These are phyloP conservation scores for Volucella inflata DNA, from an alignment of 2,888 invertebrate species.

Conservation along the genomic window DNA sequence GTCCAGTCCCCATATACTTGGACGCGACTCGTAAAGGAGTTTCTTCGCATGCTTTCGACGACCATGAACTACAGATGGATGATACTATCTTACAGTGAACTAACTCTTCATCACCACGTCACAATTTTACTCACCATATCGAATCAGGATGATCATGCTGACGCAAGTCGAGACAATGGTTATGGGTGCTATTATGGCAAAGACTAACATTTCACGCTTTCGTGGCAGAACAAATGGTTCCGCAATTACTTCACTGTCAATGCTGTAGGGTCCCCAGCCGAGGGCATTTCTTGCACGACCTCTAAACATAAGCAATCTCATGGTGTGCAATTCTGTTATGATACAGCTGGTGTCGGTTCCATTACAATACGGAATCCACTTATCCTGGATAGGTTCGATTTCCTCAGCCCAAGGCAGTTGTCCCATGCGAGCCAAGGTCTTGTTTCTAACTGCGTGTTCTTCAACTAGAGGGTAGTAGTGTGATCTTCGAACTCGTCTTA, in stretches of 20 bases:
- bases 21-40: constrained; percentile 85
- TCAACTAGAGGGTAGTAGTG: constrained; percentile 45
- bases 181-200: constrained; percentile 87
- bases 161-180: constrained; percentile 83
- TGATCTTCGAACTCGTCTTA: constrained; percentile 77
- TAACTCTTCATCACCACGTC: background rate
- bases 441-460: constrained; percentile 54
- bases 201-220: constrained; percentile 84
- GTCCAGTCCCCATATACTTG: constrained; percentile 90
- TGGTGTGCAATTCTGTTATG: constrained; percentile 86
- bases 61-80: constrained; percentile 85
- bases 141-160: constrained; percentile 79
- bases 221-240: constrained; percentile 82
- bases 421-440: constrained; percentile 73
- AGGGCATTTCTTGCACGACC: constrained; percentile 91
- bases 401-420: constrained; percentile 86
- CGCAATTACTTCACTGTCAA: constrained; percentile 85
- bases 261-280: constrained; percentile 92
- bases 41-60: constrained; percentile 89
- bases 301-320: constrained; percentile 88
- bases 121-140: constrained; percentile 78
- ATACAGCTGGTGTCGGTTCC: constrained; percentile 93
- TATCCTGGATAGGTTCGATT: constrained; percentile 84
- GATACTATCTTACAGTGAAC: constrained; percentile 17
- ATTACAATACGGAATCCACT: constrained; percentile 89